Percentiles rank a stretch among this genome's conserved stretches.
phyloP scores from a whole-genome alignment of 2,797 vertebrate species.

The Chiloscyllium punctatum region DNA sequence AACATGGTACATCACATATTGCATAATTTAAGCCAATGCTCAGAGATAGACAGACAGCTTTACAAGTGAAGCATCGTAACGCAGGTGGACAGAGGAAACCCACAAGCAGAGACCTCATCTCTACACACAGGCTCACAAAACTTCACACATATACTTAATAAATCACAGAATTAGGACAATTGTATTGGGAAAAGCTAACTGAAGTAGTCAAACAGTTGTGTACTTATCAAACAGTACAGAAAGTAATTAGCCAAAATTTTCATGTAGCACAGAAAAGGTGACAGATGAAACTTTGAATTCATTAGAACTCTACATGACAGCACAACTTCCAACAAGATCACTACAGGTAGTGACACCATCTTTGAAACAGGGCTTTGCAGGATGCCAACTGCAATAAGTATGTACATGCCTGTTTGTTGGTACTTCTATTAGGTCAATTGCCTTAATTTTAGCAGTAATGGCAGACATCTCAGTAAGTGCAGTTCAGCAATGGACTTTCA shows the following conservation, averaged over 20 bases:
- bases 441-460: neutral
- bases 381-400: neutral
- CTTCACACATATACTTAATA: neutral
- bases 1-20: neutral
- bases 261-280: neutral
- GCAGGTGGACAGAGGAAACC: neutral
- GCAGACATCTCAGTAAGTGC: neutral
- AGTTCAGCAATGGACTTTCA: neutral
- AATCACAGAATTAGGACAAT: neutral
- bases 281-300: neutral
- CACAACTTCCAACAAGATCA: neutral
- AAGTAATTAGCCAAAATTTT: neutral
- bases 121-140: neutral
- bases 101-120: neutral
- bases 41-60: neutral
- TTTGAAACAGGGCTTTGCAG: neutral
- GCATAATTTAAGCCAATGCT: neutral
- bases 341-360: neutral
- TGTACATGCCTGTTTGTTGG: neutral
- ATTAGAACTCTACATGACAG: neutral
- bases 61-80: neutral
- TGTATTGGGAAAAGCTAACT: neutral
- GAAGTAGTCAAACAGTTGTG: neutral
- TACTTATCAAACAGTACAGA: neutral
- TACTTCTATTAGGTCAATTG: neutral